Evolutionary conservation across 1,140 invertebrate genomes (phyloP).

Genomic region (Magallana gigas): DNA sequence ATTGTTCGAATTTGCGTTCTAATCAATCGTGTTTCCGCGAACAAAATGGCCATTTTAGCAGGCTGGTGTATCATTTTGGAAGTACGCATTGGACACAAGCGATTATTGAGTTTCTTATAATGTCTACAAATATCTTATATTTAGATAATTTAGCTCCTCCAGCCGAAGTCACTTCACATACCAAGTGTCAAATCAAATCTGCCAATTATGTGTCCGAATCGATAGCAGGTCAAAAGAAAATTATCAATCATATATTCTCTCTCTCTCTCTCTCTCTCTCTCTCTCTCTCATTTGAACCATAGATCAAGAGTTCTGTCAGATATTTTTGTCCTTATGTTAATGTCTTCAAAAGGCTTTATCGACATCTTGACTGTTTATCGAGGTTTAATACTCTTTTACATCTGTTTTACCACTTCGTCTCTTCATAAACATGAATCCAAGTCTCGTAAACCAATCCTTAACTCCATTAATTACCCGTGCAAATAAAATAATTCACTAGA

Average conservation of each 20-base stretch:
- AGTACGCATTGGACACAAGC: not conserved
- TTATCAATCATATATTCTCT: conserved; percentile 19
- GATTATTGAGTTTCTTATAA: conserved; percentile 22
- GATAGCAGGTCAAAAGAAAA: conserved; percentile 14
- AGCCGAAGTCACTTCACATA: not conserved
- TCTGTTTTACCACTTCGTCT: conserved; percentile 32
- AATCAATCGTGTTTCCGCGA: not conserved
- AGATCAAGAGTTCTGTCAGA: conserved; percentile 27
- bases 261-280: conserved; percentile 20
- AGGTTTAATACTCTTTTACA: conserved; percentile 25
- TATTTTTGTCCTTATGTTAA: conserved; percentile 24
- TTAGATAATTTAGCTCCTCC: not conserved
- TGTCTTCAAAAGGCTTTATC: conserved; percentile 31
- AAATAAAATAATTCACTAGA: conserved; percentile 37
- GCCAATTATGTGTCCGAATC: conserved; percentile 5
- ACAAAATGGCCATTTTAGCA: not conserved
- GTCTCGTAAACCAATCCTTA: conserved; percentile 33
- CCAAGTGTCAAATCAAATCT: conserved; percentile 37
- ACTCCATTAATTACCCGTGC: conserved; percentile 35
- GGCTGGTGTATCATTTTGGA: not conserved
- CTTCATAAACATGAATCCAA: conserved; percentile 34
- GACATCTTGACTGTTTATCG: conserved; percentile 8
- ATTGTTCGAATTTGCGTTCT: not conserved
- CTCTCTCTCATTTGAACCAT: not conserved
- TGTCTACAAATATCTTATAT: conserved; percentile 34